Conservation (phyloP, 2,888 invertebrate species). For the Polydrusus pterygomalis region DNA sequence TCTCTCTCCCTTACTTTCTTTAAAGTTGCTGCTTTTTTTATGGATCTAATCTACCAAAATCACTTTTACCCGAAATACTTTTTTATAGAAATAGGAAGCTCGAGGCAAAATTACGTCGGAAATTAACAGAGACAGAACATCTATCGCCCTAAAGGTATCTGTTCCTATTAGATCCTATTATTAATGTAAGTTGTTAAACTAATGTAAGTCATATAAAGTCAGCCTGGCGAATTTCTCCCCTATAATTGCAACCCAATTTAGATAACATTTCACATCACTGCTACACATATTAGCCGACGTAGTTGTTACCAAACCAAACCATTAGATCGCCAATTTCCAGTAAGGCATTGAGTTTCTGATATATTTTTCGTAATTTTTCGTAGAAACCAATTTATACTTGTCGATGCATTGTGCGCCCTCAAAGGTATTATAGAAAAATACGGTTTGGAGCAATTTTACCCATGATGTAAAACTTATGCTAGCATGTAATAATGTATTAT, state of each 20-base stretch:
- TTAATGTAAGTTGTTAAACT: conserved; percentile 50
- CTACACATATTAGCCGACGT: conserved; percentile 35
- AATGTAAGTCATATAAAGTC: conserved; percentile 43
- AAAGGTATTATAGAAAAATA: too few relatives aligned
- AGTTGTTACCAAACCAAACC: conserved; percentile 35
- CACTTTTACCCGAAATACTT: neutral
- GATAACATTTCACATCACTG: conserved; percentile 48
- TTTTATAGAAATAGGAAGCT: neutral
- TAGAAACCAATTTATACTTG: neutral
- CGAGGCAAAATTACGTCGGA: neutral
- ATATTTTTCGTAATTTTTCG: neutral
- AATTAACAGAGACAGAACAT: conserved; percentile 14
- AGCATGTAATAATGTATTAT: too few relatives aligned
- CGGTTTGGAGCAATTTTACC: too few relatives aligned
- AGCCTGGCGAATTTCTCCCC: conserved; percentile 43
- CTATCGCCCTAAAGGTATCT: conserved; percentile 23
- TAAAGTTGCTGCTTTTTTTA: too few relatives aligned
- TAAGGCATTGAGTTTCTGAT: conserved; percentile 8
- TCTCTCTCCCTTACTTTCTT: too few relatives aligned
- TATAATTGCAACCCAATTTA: conserved; percentile 46
- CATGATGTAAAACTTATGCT: too few relatives aligned
- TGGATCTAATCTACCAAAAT: too few relatives aligned
- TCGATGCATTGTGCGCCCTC: neutral
- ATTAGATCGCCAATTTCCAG: conserved; percentile 29
- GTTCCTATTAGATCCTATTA: conserved; percentile 35